Percentiles rank a stretch among this genome's conserved stretches.
Conservation (phyloP, 2,797 vertebrate genomes). For the Craterocephalus amniculus region DNA sequence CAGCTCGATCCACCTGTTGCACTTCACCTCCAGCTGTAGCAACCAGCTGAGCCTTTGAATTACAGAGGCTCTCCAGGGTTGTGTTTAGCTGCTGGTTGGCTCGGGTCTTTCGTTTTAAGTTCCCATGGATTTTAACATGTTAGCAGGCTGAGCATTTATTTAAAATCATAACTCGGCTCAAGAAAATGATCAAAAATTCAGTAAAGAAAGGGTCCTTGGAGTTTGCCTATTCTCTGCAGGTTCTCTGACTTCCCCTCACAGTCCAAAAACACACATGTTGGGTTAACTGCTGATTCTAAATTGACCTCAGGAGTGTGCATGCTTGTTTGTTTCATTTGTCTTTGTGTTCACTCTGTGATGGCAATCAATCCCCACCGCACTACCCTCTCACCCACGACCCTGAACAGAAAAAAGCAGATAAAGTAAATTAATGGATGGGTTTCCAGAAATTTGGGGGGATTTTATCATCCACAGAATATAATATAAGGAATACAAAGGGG, state of each 20-base stretch:
- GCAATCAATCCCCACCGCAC: neutral
- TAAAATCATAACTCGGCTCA: neutral
- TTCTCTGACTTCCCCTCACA: neutral
- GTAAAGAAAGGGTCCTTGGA: neutral
- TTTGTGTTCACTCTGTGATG: neutral
- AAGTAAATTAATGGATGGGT: neutral
- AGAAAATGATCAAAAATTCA: neutral
- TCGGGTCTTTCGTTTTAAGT: neutral
- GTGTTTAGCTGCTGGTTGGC: neutral
- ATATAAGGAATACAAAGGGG: neutral
- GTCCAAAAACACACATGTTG: neutral
- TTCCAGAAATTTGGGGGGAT: neutral
- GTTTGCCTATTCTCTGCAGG: neutral
- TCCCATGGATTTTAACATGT: neutral
- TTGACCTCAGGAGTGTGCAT: neutral
- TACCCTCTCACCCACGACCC: neutral
- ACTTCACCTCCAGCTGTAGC: conserved; percentile 22
- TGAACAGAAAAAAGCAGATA: neutral
- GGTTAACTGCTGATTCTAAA: no score
- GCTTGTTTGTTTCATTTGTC: neutral
- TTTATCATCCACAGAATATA: neutral
- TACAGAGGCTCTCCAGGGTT: conserved; percentile 1
- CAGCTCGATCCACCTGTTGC: conserved; percentile 49
- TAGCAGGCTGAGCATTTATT: neutral
- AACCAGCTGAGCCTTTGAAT: conserved; percentile 23